phyloP scores from a whole-genome alignment of 2,113 vertebrate genomes.

The Tragelaphus imberbis region DNA sequence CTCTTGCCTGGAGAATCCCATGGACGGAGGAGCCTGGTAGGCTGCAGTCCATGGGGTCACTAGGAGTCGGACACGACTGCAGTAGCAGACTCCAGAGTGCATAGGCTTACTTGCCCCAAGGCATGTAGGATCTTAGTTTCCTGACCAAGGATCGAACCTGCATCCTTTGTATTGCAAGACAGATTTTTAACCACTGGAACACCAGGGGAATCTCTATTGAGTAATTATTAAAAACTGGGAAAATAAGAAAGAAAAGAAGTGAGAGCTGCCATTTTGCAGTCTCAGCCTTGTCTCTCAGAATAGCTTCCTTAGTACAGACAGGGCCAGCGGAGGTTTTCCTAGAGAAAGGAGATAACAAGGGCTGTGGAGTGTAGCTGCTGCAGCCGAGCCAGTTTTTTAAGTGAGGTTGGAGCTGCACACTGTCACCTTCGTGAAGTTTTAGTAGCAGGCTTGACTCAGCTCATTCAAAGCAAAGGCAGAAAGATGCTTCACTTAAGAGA shows the following conservation, averaged over 20 bases:
- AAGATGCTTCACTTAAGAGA: not conserved
- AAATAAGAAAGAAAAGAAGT: not conserved
- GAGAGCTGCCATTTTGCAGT: not conserved
- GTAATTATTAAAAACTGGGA: not conserved
- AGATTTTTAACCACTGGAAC: not conserved
- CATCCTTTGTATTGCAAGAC: not conserved
- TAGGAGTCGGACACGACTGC: accelerated
- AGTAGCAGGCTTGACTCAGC: not conserved
- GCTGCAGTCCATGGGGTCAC: no score
- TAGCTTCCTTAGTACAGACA: not conserved
- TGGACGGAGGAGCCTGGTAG: no score
- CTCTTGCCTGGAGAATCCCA: no score
- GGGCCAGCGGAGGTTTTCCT: not conserved
- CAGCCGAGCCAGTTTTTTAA: not conserved
- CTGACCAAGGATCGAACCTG: not conserved
- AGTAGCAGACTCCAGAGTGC: not conserved
- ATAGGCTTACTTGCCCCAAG: not conserved
- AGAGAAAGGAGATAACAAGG: not conserved
- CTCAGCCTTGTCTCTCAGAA: not conserved
- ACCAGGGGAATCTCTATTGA: not conserved
- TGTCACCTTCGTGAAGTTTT: not conserved
- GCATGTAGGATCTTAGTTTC: not conserved
- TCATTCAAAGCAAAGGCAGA: not conserved
- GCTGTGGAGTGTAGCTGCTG: not conserved
- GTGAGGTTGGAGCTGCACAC: not conserved